Base-by-base conservation (phyloP, 1,140 invertebrate species). In the Hyles euphorbiae region DNA sequence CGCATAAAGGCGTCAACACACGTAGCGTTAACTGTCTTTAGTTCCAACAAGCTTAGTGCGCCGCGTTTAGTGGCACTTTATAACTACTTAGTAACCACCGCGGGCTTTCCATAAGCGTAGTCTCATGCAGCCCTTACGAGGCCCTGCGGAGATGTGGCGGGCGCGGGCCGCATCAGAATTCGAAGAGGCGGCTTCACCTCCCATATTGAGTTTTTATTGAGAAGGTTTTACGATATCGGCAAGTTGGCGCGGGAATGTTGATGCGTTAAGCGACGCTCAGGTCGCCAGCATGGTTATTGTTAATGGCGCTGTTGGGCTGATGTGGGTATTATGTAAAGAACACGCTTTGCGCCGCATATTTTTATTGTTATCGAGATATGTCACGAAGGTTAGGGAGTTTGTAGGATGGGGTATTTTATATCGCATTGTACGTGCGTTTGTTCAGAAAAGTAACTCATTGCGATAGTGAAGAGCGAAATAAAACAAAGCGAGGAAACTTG, bases 81-180 rank as follows among this genome's bases (percentile, higher is more conserved):
- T 71, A 71, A 63, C 60, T 63, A 68, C 59, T 70, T 70, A 63
- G 68, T 57, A 70, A 65, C 57, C 69, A 44, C 59, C 54, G 56
- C 50, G 50, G 32, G 50, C 34, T 33, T 34, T 34, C 12, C 34
- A 32, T 22, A 22, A 22, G 60, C 53, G 53, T 49, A 5, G 12
- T 43, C 22, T 46, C 9, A 46, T 46, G 11, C 11, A 46, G 9
- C 44, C 44, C 44, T 10, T 32, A 60, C 59, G 46, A 56, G 63
- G 61, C 63, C 63, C 68, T 72, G 68, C 60, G 66, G 60, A 72
- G 69, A 72, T 72, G 68, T 68, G 60, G 66, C 69, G 52, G 46
- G 55, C 61, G 57, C 53, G 59, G 52, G 34, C 47, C 49, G 69
- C 63, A 72, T 72, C 63, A 61, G 64, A 72, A 72, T 72, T 34